Percentiles rank a stretch among this genome's conserved stretches.
Conservation (phyloP, 2,888 invertebrate species). For the Encarsia formosa region DNA sequence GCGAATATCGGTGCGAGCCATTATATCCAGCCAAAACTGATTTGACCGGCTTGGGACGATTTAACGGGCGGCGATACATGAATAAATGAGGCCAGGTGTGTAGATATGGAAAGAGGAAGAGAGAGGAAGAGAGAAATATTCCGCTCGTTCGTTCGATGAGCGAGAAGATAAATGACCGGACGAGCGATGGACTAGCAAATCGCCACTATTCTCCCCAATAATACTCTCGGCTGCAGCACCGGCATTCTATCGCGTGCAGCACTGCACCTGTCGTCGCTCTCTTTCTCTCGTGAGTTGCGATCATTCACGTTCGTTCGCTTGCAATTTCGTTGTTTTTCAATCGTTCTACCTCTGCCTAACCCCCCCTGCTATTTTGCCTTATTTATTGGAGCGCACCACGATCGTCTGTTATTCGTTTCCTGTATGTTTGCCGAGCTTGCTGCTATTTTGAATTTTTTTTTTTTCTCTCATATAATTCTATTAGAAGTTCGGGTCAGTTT, state of each 20-base stretch:
- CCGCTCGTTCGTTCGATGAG: constrained; percentile 36
- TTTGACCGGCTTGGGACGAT: too few relatives aligned
- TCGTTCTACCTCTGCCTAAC: not conserved
- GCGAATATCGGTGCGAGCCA: too few relatives aligned
- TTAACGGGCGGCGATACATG: too few relatives aligned
- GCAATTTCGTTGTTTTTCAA: constrained; percentile 4
- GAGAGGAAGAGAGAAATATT: too few relatives aligned
- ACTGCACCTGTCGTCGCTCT: constrained; percentile 42
- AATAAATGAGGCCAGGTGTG: too few relatives aligned
- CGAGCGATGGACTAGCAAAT: constrained; percentile 40
- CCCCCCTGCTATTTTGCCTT: constrained; percentile 2
- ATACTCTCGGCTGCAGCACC: constrained; percentile 31
- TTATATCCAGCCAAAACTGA: too few relatives aligned
- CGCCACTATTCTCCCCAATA: constrained; percentile 41
- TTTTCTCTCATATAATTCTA: too few relatives aligned
- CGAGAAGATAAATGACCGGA: constrained; percentile 43
- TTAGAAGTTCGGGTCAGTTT: too few relatives aligned
- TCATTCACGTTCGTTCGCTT: constrained; percentile 7
- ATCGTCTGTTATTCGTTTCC: constrained; percentile 1
- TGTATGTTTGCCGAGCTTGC: not conserved
- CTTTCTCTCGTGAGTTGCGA: constrained; percentile 40
- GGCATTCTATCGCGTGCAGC: constrained; percentile 34
- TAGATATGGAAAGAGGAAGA: too few relatives aligned
- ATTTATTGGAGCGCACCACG: constrained; percentile 3
- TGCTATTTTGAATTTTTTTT: too few relatives aligned